Base-by-base conservation (phyloP, 2,797 vertebrate species). In the Novumbra hubbsi region DNA sequence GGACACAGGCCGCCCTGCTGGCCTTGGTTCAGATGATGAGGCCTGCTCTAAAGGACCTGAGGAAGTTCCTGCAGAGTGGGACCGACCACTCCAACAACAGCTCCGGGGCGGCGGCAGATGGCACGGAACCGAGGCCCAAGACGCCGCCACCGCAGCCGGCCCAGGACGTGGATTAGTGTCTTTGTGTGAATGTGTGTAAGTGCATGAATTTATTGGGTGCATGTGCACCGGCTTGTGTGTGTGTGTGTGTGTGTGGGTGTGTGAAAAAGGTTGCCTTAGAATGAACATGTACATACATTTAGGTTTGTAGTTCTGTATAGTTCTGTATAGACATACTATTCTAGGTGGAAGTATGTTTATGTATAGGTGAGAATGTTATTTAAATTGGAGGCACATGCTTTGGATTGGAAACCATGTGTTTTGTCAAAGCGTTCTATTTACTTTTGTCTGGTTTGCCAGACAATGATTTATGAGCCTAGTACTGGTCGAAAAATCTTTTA, bases 11-110 rank as follows among this genome's bases (percentile, higher is more conserved):
- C 0, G 95, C 96, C 0, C 91, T 99, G 69, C 95, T 96, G 0
- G 96, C 96, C 0, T 90, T 99, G 73, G 95, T 99, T 50, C 97
- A 98, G 90, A 95, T 98, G 87, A 93, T 99, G 49, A 91, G 96
- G 73, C 97, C 97, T 0, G 95, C 96, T 76, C 94, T 98, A 16
- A 98, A 98, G 85, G 97, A 99, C 90, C 91, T 98, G 79, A 94
- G 97, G 49, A 95, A 96, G 74, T 98, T 95, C 84, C 85, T 99
- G 62, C 97, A 99, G 90, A 96, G 93, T 64, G 93, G 41, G 80
- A 90, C 78, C 78, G 94, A 83, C 81, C 86, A 16, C 1, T 81
- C 65, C 77, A 92, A 84, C 78, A 89, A 75, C 73, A 74, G 88
- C 92, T 86, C 87, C 83, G 2, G 90, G 84, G 72, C 78, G 73